Evolutionary conservation across 2,888 invertebrate genomes (phyloP).

Genomic region (Oasisia sp.): DNA sequence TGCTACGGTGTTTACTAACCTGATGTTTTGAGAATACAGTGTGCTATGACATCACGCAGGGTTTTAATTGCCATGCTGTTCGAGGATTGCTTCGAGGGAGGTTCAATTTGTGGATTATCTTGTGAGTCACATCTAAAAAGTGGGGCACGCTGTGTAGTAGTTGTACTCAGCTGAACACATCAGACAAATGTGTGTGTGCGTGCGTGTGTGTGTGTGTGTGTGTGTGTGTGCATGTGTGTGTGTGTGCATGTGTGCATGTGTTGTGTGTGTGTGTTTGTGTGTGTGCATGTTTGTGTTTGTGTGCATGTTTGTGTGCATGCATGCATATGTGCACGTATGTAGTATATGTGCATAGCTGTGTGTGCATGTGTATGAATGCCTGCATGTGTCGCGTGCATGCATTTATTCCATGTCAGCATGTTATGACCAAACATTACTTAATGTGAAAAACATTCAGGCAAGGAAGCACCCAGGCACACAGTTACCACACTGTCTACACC

Average conservation of each 20-base stretch:
- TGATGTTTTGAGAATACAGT: background rate
- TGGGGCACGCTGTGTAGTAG: background rate
- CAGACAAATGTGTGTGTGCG: background rate
- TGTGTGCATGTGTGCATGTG: background rate
- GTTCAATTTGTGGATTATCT: background rate
- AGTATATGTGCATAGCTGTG: background rate
- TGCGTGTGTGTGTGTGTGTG: background rate
- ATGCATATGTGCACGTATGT: background rate
- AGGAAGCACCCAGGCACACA: no score
- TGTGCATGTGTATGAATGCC: background rate
- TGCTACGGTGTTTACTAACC: background rate
- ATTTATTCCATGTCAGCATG: background rate
- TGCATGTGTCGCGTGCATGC: background rate
- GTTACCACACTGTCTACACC: background rate
- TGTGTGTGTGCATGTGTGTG: background rate
- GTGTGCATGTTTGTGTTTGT: background rate
- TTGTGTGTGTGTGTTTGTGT: background rate
- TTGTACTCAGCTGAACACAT: background rate
- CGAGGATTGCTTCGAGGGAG: background rate
- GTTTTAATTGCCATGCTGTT: constrained; percentile 11
- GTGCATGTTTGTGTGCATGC: background rate
- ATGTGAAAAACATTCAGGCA: background rate
- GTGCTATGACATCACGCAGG: background rate
- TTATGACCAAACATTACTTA: background rate
- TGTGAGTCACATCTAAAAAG: background rate